A percentile compares a stretch with the other conserved stretches of the same genome.
Conservation (phyloP, 2,888 invertebrate species). For the Flexamia atlantica region DNA sequence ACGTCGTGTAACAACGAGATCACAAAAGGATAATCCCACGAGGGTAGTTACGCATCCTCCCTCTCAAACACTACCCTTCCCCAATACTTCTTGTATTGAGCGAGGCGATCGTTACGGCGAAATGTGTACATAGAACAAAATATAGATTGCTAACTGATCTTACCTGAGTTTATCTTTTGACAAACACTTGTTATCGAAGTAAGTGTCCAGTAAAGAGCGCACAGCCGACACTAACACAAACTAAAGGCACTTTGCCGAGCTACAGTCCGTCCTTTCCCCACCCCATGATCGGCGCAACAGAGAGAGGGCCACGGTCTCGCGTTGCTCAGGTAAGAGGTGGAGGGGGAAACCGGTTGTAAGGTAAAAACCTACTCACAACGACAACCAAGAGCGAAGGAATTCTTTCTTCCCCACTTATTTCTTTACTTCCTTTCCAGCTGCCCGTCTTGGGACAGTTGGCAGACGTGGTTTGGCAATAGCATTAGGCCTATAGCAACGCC, state of each 20-base stretch:
- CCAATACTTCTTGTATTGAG: not conserved
- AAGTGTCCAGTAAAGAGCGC: constrained; percentile 17
- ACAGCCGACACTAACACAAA: constrained; percentile 42
- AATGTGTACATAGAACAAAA: too few relatives aligned
- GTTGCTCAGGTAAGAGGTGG: constrained; percentile 55
- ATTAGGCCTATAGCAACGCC: not conserved
- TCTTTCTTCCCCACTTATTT: constrained; percentile 58
- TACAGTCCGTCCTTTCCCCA: constrained; percentile 54
- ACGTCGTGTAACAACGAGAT: too few relatives aligned
- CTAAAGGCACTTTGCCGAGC: constrained; percentile 49
- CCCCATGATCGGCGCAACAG: constrained; percentile 57
- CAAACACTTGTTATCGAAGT: not conserved
- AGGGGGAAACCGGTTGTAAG: constrained; percentile 62
- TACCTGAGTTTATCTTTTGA: not conserved
- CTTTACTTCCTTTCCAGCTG: not conserved
- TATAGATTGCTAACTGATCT: not conserved
- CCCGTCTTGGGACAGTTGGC: constrained; percentile 10
- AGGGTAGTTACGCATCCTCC: not conserved
- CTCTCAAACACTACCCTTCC: not conserved
- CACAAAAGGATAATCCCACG: not conserved
- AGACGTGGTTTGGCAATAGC: constrained; percentile 40
- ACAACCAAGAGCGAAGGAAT: constrained; percentile 55
- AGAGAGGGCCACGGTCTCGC: constrained; percentile 57
- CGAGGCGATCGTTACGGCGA: not conserved
- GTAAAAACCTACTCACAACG: constrained; percentile 59